Conservation (phyloP, 2,888 invertebrate genomes). For the Nemapogon koenigi region DNA sequence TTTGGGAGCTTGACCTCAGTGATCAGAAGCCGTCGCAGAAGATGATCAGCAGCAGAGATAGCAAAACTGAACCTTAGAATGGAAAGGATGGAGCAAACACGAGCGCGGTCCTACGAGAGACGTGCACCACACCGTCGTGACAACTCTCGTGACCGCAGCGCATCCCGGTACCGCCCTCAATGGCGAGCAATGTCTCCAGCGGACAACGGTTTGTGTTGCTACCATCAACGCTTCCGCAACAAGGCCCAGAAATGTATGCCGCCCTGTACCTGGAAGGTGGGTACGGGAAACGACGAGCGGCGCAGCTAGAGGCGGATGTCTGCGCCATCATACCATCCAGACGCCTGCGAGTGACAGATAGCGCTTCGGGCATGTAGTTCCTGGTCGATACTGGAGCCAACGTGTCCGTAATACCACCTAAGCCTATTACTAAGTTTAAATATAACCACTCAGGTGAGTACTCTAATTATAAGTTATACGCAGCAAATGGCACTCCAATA, state of each 20-base stretch:
- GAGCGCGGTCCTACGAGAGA: too few relatives aligned
- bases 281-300: neutral
- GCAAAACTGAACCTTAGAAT: too few relatives aligned
- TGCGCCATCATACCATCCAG: neutral
- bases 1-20: too few relatives aligned
- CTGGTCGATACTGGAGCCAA: slow-evolving; percentile 3
- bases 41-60: too few relatives aligned
- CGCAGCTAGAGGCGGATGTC: slow-evolving; percentile 1
- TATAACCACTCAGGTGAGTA: neutral
- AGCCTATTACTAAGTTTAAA: neutral
- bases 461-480: slow-evolving; percentile 8
- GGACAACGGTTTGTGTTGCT: neutral
- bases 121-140: too few relatives aligned
- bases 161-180: too few relatives aligned
- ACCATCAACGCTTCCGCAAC: neutral
- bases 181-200: too few relatives aligned
- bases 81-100: too few relatives aligned
- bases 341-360: slow-evolving; percentile 3
- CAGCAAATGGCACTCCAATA: slow-evolving; percentile 13
- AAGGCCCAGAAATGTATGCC: neutral
- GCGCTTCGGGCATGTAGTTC: neutral
- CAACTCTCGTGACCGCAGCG: too few relatives aligned
- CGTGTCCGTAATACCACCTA: neutral
- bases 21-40: too few relatives aligned
- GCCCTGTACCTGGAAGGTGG: neutral